Conservation (phyloP, 2,113 vertebrate genomes). For the Andinoacara biseriatus region DNA sequence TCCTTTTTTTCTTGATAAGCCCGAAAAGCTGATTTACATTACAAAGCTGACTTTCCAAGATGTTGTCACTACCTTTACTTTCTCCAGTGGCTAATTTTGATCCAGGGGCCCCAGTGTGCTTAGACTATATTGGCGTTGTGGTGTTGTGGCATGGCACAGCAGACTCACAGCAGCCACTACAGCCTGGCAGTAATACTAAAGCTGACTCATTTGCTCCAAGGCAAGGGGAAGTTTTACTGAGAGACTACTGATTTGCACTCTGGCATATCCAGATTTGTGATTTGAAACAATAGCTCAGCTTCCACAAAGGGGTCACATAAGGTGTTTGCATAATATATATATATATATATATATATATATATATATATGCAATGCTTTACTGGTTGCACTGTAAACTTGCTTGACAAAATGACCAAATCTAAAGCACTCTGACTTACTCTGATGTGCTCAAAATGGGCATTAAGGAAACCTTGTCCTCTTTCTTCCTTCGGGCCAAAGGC, state of each 20-base stretch:
- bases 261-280: conserved; percentile 49
- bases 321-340: conserved; percentile 5
- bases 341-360: background rate
- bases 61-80: conserved; percentile 52
- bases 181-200: conserved; percentile 64
- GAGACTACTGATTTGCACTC: conserved; percentile 59
- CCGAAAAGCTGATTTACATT: background rate
- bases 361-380: background rate
- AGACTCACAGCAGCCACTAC: conserved; percentile 68
- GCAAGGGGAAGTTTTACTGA: conserved; percentile 65
- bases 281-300: conserved; percentile 62
- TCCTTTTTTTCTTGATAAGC: background rate
- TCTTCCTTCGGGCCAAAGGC: background rate
- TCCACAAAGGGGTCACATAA: conserved; percentile 16
- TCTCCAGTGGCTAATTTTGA: conserved; percentile 60
- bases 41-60: conserved; percentile 13
- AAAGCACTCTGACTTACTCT: background rate
- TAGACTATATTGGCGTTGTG: conserved; percentile 72
- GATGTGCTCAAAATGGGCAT: conserved; percentile 6
- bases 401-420: background rate
- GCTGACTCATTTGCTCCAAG: conserved; percentile 76
- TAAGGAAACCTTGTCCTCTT: background rate
- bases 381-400: background rate
- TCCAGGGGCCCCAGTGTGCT: conserved; percentile 64
- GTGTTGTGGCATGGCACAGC: conserved; percentile 73